phyloP scores from a whole-genome alignment of 2,113 vertebrate genomes.

The Cololabis saira region DNA sequence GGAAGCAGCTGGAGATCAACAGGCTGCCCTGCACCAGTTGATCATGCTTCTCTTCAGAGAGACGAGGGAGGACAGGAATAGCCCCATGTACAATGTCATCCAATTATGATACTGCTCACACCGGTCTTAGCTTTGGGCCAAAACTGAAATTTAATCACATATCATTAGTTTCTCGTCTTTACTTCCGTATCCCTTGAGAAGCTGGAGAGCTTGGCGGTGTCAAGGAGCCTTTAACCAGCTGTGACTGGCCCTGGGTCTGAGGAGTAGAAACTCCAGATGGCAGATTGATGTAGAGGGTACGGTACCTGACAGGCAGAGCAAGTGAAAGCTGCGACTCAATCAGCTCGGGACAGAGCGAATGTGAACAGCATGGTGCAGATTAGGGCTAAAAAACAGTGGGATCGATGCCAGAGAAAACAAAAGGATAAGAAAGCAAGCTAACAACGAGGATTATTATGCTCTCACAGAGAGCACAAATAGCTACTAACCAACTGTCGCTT shows the following conservation, averaged over 20 bases:
- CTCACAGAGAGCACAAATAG: slow-evolving; percentile 61
- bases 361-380: slow-evolving; percentile 69
- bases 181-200: slow-evolving; percentile 2
- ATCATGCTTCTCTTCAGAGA: slow-evolving; percentile 32
- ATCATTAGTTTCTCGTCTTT: slow-evolving; percentile 17
- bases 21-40: slow-evolving; percentile 29
- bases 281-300: not conserved
- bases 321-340: slow-evolving; percentile 36
- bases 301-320: slow-evolving; percentile 30
- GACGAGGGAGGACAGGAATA: slow-evolving; percentile 37
- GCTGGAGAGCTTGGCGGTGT: slow-evolving; percentile 14
- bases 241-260: slow-evolving; percentile 14
- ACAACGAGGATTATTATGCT: slow-evolving; percentile 61
- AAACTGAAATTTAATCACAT: slow-evolving; percentile 45
- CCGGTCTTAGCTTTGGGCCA: slow-evolving; percentile 5
- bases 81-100: slow-evolving; percentile 6
- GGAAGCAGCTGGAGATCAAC: slow-evolving; percentile 48
- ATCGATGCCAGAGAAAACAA: slow-evolving; percentile 54
- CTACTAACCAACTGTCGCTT: slow-evolving; percentile 71
- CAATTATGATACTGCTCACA: slow-evolving; percentile 41
- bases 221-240: slow-evolving; percentile 11
- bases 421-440: slow-evolving; percentile 59
- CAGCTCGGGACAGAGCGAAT: slow-evolving; percentile 30
- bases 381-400: slow-evolving; percentile 62
- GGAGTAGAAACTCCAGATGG: slow-evolving; percentile 5